Evolutionary conservation across 2,113 vertebrate genomes (phyloP).

Genomic region (Phodopus roborovskii): DNA sequence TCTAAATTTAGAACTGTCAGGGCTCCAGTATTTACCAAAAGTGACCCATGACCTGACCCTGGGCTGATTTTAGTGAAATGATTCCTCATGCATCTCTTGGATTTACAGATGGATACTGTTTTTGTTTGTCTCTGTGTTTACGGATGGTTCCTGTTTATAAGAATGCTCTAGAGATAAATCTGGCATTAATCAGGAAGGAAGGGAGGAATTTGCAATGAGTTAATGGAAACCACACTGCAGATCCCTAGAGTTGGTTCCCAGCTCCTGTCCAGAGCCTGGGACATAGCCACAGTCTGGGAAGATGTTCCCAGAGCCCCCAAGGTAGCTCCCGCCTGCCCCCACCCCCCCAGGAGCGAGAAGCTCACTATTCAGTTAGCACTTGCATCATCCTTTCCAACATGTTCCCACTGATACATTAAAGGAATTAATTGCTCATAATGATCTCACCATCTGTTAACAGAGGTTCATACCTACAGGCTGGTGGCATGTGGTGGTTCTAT

Average conservation of each 20-base stretch:
- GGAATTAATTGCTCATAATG: slow-evolving; percentile 99
- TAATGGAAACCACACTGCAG: slow-evolving; percentile 86
- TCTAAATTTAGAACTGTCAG: slow-evolving; percentile 70
- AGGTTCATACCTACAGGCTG: slow-evolving; percentile 96
- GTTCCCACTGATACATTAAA: slow-evolving; percentile 98
- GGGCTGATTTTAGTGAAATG: background rate
- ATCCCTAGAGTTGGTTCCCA: slow-evolving; percentile 81
- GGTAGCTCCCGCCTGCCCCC: slow-evolving; percentile 84
- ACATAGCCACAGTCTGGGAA: slow-evolving; percentile 84
- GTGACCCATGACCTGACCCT: slow-evolving; percentile 46
- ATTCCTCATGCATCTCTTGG: slow-evolving; percentile 53
- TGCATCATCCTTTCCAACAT: slow-evolving; percentile 94
- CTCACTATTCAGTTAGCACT: slow-evolving; percentile 91
- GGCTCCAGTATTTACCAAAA: slow-evolving; percentile 62
- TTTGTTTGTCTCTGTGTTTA: slow-evolving; percentile 68
- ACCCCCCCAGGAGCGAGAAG: slow-evolving; percentile 84
- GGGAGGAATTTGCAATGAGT: slow-evolving; percentile 82
- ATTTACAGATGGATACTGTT: slow-evolving; percentile 61
- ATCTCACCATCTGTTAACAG: slow-evolving; percentile 98
- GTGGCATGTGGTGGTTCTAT: slow-evolving; percentile 95
- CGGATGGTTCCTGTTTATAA: slow-evolving; percentile 77
- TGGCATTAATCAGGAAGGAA: slow-evolving; percentile 85
- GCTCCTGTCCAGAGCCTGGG: slow-evolving; percentile 73
- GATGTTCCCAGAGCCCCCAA: slow-evolving; percentile 88
- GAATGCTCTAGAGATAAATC: slow-evolving; percentile 85